These are phyloP conservation scores for Ruditapes philippinarum DNA, from an alignment of 1,140 invertebrate species.

Conservation along the genomic window DNA sequence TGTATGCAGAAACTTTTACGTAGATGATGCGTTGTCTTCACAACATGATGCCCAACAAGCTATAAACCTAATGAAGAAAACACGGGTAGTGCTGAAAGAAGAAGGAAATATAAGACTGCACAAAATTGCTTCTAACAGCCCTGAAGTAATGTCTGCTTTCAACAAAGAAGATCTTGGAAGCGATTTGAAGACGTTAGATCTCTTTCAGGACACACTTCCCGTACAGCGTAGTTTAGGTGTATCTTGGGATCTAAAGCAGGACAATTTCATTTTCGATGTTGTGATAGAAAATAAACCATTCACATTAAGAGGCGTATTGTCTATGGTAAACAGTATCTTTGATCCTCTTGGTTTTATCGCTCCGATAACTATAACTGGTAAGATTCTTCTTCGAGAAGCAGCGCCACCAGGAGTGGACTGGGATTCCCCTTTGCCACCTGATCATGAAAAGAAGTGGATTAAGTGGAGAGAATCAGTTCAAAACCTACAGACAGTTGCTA, in stretches of 20 bases:
- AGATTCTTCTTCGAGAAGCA: background rate
- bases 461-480: background rate
- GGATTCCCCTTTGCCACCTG: background rate
- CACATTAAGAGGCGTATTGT: background rate
- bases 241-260: background rate
- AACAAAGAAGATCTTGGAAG: slow-evolving; percentile 46
- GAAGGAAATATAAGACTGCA: slow-evolving; percentile 56
- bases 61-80: slow-evolving; percentile 59
- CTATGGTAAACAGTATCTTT: slow-evolving; percentile 2
- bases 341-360: background rate
- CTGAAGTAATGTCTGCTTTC: slow-evolving; percentile 56
- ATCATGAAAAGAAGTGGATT: background rate
- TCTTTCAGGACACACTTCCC: background rate
- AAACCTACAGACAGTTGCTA: background rate
- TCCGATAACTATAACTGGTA: background rate
- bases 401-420: background rate
- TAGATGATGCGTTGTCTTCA: slow-evolving; percentile 66
- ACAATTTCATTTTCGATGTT: background rate
- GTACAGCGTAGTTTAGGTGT: background rate
- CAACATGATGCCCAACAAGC: background rate
- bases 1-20: slow-evolving; percentile 63
- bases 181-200: slow-evolving; percentile 6
- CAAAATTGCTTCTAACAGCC: slow-evolving; percentile 63
- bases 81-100: slow-evolving; percentile 17
- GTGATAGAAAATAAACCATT: background rate